phyloP scores from a whole-genome alignment of 1,140 invertebrate species.

The Drosophila kepulauana region DNA sequence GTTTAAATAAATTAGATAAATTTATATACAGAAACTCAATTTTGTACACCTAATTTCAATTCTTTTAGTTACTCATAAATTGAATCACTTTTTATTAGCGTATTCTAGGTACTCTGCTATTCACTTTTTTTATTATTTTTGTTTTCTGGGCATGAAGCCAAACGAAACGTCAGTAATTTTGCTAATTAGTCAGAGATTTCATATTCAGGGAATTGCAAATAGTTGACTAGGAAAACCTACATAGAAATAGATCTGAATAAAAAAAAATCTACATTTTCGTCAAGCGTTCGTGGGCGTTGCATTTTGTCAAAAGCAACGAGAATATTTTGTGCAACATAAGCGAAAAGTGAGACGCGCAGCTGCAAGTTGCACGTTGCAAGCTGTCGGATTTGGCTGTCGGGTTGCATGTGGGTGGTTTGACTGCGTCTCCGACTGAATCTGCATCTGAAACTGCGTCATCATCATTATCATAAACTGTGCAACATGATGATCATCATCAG shows the following conservation, averaged over 20 bases:
- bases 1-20: too few relatives aligned
- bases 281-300: conserved; percentile 57
- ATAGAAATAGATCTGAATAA: conserved; percentile 31
- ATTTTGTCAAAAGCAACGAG: conserved; percentile 66
- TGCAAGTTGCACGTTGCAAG: conserved; percentile 44
- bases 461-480: conserved; percentile 46
- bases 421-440: conserved; percentile 13
- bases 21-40: too few relatives aligned
- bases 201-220: conserved; percentile 19
- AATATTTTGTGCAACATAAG: conserved; percentile 62
- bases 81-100: background rate
- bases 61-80: background rate
- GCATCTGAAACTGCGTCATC: conserved; percentile 48
- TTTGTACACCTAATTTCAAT: too few relatives aligned
- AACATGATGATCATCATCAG: conserved; percentile 29
- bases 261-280: conserved; percentile 43
- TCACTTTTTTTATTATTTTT: conserved; percentile 7
- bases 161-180: background rate
- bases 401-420: conserved; percentile 64
- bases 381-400: conserved; percentile 11
- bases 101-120: background rate
- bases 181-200: conserved; percentile 31
- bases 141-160: conserved; percentile 21
- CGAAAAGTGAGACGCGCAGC: conserved; percentile 68
- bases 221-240: conserved; percentile 30